Base-by-base conservation (phyloP, 2,888 invertebrate genomes). In the Luperina nickerlii region DNA sequence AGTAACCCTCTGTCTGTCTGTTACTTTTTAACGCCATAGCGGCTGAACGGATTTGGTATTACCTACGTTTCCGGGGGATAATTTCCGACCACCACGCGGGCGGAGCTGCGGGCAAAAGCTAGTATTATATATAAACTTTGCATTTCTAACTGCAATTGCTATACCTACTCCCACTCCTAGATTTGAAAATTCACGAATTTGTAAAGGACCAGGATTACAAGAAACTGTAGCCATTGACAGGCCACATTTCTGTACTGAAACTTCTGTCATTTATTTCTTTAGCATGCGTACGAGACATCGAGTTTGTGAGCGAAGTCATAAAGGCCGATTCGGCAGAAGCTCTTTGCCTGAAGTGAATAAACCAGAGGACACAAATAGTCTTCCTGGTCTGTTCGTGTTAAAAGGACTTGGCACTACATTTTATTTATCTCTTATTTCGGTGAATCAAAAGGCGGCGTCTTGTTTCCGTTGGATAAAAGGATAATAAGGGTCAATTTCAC, bases 271-370 rank as follows among this genome's bases (percentile, higher is more conserved):
- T 27, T 27, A 75, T 75, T 45, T 86, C 67, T 65, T 27, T 81
- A 45, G 20, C n/a, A 42, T 67, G 62, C 73, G 68, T 57, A 81
- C 66, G 84, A 85, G 74, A 80, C 80, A 77, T 80, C 54, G 75
- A 79, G 79, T 60, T 57, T 57, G 78, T 77, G 73, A 78, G 78
- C 71, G 42, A 70, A 75, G 81, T 86, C 90, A 88, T 92, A 91
- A 92, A 91, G 86, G 83, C 80, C 78, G 83, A 89, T 87, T 90
- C 89, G 89, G 88, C 87, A 88, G 89, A 90, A 88, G 89, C 88
- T 90, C 91, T 91, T 92, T 90, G 92, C 91, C 89, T 90, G 90
- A 87, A 90, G 80, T 80, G 85, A 87, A 85, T 86, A 85, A 85
- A 86, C 86, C 86, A 78, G 83, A 75, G 60, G 85, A 84, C 86